Percentiles rank a stretch among this genome's conserved stretches.
Evolutionary conservation across 2,113 vertebrate genomes (phyloP).

Genomic region (Salvator merianae): DNA sequence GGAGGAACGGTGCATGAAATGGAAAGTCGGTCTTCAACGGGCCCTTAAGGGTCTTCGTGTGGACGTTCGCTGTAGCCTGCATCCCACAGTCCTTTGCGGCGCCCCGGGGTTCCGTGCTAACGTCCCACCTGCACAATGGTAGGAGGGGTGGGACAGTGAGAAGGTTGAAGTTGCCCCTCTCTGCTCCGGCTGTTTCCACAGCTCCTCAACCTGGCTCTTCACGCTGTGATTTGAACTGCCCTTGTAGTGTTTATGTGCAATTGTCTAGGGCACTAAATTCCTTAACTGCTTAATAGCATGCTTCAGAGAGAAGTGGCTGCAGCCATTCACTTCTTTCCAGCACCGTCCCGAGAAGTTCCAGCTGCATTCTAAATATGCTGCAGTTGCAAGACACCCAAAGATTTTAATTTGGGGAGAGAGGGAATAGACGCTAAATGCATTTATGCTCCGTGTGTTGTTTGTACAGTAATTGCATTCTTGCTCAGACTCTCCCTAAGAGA

Average conservation of each 20-base stretch:
- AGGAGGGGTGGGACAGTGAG: not conserved
- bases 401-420: conserved; percentile 14
- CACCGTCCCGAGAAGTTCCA: not conserved
- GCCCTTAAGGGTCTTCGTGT: too few species aligned
- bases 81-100: not conserved
- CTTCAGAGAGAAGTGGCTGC: not conserved
- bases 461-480: not conserved
- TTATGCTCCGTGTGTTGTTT: conserved; percentile 48
- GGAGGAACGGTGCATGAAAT: too few species aligned
- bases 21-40: too few species aligned
- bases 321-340: conserved; percentile 33
- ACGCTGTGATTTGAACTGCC: conserved; percentile 77
- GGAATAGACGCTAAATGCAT: conserved; percentile 38
- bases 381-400: conserved; percentile 19
- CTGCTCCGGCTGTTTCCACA: conserved; percentile 16
- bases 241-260: conserved; percentile 60
- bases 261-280: conserved; percentile 66
- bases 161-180: not conserved
- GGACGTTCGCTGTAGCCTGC: not conserved
- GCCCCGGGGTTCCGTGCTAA: not conserved
- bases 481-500: not conserved
- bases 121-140: not conserved
- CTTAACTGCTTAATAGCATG: conserved; percentile 74
- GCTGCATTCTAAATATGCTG: not conserved
- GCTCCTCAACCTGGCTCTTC: conserved; percentile 26